Base-by-base conservation (phyloP, 1,140 invertebrate genomes). In the Choristoneura fumiferana region DNA sequence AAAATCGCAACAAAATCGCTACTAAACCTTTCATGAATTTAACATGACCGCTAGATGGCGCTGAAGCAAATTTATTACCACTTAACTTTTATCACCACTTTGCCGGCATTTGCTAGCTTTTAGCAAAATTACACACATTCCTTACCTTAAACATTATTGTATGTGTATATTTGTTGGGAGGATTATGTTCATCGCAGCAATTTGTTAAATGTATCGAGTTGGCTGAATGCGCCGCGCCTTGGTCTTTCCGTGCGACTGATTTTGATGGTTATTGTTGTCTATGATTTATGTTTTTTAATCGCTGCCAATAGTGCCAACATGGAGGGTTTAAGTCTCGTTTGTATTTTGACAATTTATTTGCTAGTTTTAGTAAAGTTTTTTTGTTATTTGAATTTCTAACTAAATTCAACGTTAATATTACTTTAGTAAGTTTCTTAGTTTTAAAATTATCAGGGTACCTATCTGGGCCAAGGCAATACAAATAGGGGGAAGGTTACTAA, bases 61-160 rank as follows among this genome's bases (percentile, higher is more conserved):
- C 54, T 82, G 54, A 58, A 52, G 56, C 49, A 62, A 69, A 84
- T 84, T 81, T 84, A 84, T 84, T 56, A 63, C 73, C 65, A 62
- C 75, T 71, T 78, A 76, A 81, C 67, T 70, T 71, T 81, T 77
- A 80, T 76, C 70, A 73, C 76, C 81, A 77, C 76, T 83, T 83
- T 84, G 72, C 63, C 62, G 72, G 74, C 68, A 76, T 77, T 73
- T 70, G 66, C 71, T 67, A 65, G 81, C 82, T 83, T 81, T 85
- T 85, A 85, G 73, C 76, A 72, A 83, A 83, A 85, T 85, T 83
- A 83, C 69, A 68, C 65, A 66, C 70, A 81, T 81, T 77, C 71
- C 69, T 78, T 76, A 73, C 77, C 70, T 72, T 49, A 49, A 49
- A 49, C 37, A 39, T 33, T 15, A 67, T 60, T 60, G 60, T 63